Percentiles rank a stretch among this genome's conserved stretches.
These are phyloP conservation scores for Acleris holmiana DNA, from an alignment of 2,888 invertebrate species.

Conservation along the genomic window DNA sequence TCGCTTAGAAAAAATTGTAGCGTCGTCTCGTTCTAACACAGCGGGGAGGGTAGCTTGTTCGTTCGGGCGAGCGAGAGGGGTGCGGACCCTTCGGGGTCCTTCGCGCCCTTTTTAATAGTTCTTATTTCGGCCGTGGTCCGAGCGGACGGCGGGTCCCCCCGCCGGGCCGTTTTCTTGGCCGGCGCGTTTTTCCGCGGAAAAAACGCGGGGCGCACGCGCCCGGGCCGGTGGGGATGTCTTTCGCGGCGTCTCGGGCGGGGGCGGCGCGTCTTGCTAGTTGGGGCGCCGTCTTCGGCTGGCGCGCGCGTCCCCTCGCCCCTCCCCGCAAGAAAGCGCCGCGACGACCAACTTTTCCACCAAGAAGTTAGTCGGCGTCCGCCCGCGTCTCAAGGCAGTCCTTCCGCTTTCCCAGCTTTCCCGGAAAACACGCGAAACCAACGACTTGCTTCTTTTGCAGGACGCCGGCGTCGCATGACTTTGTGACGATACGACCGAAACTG, in stretches of 20 bases:
- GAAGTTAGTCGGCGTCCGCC: slow-evolving; percentile 85
- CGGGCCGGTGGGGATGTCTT: slow-evolving; percentile 81
- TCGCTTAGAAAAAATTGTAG: slow-evolving; percentile 81
- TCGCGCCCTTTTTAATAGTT: slow-evolving; percentile 81
- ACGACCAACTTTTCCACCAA: slow-evolving; percentile 84
- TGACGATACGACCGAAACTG: slow-evolving; percentile 77
- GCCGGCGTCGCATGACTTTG: slow-evolving; percentile 69
- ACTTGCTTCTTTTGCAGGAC: slow-evolving; percentile 58
- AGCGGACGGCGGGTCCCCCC: slow-evolving; percentile 63
- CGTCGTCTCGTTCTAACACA: slow-evolving; percentile 73
- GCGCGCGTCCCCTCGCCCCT: slow-evolving; percentile 79
- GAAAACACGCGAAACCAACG: slow-evolving; percentile 43
- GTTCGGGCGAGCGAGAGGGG: slow-evolving; percentile 78
- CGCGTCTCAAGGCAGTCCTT: slow-evolving; percentile 83
- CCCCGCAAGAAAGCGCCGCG: slow-evolving; percentile 83
- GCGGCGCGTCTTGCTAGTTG: slow-evolving; percentile 84
- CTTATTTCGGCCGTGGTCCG: slow-evolving; percentile 76
- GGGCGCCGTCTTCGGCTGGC: slow-evolving; percentile 81
- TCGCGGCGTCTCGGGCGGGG: slow-evolving; percentile 81
- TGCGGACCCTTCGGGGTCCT: slow-evolving; percentile 64
- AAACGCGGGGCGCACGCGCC: slow-evolving; percentile 82
- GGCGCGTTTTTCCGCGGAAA: slow-evolving; percentile 84
- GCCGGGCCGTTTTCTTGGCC: slow-evolving; percentile 81
- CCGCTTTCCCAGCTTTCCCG: slow-evolving; percentile 73
- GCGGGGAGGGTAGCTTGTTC: slow-evolving; percentile 65